A percentile compares a stretch with the other conserved stretches of the same genome.
phyloP scores from a whole-genome alignment of 2,888 invertebrate genomes.

The Aphodius granarius region DNA sequence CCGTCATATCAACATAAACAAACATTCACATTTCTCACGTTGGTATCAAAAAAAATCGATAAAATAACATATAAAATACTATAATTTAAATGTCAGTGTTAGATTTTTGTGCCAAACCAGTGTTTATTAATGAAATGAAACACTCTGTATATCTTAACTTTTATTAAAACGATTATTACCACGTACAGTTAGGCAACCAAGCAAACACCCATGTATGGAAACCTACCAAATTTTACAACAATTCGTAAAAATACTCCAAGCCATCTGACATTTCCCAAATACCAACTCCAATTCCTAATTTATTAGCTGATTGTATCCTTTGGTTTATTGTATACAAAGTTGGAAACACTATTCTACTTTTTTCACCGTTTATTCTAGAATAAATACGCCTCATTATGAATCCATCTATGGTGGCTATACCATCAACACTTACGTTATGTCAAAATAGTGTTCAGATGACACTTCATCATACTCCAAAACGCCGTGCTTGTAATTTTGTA shows the following conservation, averaged over 20 bases:
- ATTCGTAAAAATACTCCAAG: constrained; percentile 22
- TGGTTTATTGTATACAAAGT: constrained; percentile 15
- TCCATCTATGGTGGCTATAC: not conserved
- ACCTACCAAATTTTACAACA: not conserved
- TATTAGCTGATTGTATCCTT: constrained; percentile 16
- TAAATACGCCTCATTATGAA: not conserved
- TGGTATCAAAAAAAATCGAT: not conserved
- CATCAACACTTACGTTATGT: constrained; percentile 6
- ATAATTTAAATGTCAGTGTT: too few species aligned
- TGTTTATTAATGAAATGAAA: not conserved
- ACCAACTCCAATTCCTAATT: constrained; percentile 13
- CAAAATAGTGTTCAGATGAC: constrained; percentile 13
- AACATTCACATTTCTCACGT: not conserved
- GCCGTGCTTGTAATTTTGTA: constrained; percentile 6
- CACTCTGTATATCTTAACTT: not conserved
- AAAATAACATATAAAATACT: not conserved
- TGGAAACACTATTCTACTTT: constrained; percentile 9
- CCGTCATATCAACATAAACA: not conserved
- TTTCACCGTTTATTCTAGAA: constrained; percentile 5
- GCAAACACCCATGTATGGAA: not conserved
- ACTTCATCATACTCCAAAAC: constrained; percentile 17
- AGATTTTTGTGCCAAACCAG: not conserved
- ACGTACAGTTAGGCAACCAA: not conserved
- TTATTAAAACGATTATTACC: not conserved
- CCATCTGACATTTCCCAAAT: constrained; percentile 17